Conservation (phyloP, 2,888 invertebrate genomes). For the Amphiduros pacificus region DNA sequence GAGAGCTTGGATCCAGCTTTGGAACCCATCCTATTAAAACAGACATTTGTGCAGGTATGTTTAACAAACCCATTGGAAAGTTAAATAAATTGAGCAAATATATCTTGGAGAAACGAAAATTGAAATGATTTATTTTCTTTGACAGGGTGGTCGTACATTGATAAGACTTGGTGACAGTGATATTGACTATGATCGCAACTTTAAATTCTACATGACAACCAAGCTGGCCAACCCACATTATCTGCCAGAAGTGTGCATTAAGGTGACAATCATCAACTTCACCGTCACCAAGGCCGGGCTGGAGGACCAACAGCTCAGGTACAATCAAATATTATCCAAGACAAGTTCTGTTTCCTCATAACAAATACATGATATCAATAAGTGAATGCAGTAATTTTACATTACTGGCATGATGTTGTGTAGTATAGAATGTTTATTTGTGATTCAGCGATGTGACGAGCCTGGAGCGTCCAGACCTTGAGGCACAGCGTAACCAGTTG, state of each 20-base stretch:
- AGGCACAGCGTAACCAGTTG: slow-evolving; percentile 59
- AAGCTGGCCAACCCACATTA: slow-evolving; percentile 61
- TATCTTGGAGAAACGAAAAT: background rate
- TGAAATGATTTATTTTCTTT: background rate
- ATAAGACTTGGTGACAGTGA: slow-evolving; percentile 60
- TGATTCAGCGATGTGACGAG: slow-evolving; percentile 56
- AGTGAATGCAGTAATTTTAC: too few relatives aligned
- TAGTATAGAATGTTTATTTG: background rate
- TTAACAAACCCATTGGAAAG: background rate
- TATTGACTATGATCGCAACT: slow-evolving; percentile 60
- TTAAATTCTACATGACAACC: slow-evolving; percentile 60
- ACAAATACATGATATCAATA: too few relatives aligned
- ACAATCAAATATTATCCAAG: slow-evolving; percentile 1
- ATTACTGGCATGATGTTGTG: too few relatives aligned
- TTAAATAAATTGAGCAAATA: background rate
- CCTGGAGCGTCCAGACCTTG: slow-evolving; percentile 60
- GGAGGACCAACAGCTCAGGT: slow-evolving; percentile 59
- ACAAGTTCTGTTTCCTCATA: background rate
- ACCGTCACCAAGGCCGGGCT: slow-evolving; percentile 58
- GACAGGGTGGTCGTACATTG: slow-evolving; percentile 56
- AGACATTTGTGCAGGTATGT: slow-evolving; percentile 76
- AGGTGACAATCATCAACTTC: slow-evolving; percentile 61
- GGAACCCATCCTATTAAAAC: slow-evolving; percentile 66
- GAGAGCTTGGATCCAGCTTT: slow-evolving; percentile 59
- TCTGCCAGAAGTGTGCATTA: slow-evolving; percentile 60